A percentile compares a stretch with the other conserved stretches of the same genome.
These are phyloP conservation scores for Meteorus colon DNA, from an alignment of 2,888 invertebrate genomes.

Conservation along the genomic window DNA sequence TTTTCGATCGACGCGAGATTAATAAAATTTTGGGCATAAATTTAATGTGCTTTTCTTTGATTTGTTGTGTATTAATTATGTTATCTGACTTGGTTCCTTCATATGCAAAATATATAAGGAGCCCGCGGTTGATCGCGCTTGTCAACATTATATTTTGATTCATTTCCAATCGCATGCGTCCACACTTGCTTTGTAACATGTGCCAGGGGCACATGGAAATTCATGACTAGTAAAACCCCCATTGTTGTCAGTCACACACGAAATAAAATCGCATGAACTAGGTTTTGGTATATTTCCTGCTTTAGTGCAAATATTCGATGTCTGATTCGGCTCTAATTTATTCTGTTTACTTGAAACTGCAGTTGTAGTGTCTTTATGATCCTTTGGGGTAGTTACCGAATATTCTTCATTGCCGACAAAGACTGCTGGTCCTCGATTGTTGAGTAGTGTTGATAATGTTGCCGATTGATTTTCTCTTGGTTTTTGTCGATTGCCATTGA, in stretches of 20 bases:
- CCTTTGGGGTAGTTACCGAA: neutral
- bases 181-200: neutral
- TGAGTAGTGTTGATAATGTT: slow-evolving; percentile 1
- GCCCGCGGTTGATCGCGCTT: too few species aligned
- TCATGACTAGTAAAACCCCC: neutral
- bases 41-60: too few species aligned
- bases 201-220: neutral
- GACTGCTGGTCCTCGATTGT: slow-evolving; percentile 15
- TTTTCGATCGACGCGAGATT: too few species aligned
- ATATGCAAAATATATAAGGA: too few species aligned
- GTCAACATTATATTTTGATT: neutral
- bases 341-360: neutral
- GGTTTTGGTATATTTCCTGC: slow-evolving; percentile 74
- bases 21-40: too few species aligned
- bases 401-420: neutral
- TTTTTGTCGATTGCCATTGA: slow-evolving; percentile 53
- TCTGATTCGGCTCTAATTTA: neutral
- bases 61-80: too few species aligned
- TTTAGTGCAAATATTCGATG: slow-evolving; percentile 58
- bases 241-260: neutral
- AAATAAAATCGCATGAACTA: neutral
- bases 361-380: neutral
- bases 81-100: too few species aligned
- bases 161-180: neutral
- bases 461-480: neutral